A percentile compares a stretch with the other conserved stretches of the same genome.
Conservation (phyloP, 2,113 vertebrate genomes). For the Bos taurus region DNA sequence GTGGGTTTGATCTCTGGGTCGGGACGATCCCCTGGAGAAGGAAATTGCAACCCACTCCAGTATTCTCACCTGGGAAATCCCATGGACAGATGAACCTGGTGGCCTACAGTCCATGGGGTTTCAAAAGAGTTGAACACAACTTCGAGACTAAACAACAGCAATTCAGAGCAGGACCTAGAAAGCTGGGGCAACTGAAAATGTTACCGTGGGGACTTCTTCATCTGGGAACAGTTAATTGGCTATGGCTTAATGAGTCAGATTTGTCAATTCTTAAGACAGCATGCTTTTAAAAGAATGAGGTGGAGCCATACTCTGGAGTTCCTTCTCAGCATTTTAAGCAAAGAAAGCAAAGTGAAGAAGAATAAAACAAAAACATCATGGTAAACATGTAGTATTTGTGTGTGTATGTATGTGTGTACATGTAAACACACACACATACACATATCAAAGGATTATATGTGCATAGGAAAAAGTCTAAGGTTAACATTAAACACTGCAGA, state of each 20-base stretch:
- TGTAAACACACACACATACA: neutral
- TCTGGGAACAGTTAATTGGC: neutral
- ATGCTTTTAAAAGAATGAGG: neutral
- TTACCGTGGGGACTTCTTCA: neutral
- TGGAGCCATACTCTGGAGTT: neutral
- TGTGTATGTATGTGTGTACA: neutral
- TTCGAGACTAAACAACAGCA: neutral
- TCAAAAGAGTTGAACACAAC: neutral
- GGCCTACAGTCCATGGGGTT: neutral
- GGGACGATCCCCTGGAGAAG: neutral
- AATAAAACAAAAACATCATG: neutral
- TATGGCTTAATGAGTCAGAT: neutral
- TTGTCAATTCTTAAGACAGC: neutral
- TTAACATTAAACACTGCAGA: neutral
- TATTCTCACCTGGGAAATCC: neutral
- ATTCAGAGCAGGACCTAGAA: neutral
- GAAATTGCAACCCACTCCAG: neutral
- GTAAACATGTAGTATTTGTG: neutral
- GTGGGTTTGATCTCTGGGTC: neutral
- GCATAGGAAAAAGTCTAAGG: neutral
- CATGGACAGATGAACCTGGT: neutral
- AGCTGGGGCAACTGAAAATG: neutral
- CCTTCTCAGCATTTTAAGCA: neutral
- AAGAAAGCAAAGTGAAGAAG: neutral
- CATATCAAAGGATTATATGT: neutral